Evolutionary conservation across 2,113 vertebrate species (phyloP).

Genomic region (Spermophilus dauricus): DNA sequence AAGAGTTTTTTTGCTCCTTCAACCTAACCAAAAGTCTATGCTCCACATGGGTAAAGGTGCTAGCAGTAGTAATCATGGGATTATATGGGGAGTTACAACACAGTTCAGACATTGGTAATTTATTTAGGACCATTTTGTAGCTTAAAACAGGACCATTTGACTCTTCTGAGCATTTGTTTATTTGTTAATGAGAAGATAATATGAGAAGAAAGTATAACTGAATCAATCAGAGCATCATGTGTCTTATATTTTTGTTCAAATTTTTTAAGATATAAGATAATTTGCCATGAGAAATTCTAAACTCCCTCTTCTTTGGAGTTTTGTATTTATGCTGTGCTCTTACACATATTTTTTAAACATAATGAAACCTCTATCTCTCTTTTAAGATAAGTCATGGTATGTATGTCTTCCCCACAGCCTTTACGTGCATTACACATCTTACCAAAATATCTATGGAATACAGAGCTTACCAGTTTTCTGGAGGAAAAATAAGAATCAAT

Average conservation of each 20-base stretch:
- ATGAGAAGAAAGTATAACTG: background rate
- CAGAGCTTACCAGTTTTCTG: no score
- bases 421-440: no score
- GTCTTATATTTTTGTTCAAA: background rate
- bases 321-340: background rate
- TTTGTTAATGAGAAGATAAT: background rate
- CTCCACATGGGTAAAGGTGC: background rate
- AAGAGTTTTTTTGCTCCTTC: background rate
- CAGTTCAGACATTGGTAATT: background rate
- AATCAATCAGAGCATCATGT: background rate
- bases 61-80: background rate
- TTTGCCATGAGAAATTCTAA: background rate
- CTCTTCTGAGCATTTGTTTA: background rate
- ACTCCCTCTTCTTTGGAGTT: background rate
- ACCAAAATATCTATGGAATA: no score
- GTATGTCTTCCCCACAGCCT: no score
- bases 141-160: background rate
- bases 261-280: no score
- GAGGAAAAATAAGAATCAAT: no score
- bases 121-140: background rate
- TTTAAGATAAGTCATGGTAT: no score
- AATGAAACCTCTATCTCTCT: background rate
- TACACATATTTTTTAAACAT: background rate
- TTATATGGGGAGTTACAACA: background rate
- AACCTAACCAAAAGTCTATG: background rate